Base-by-base conservation (phyloP, 2,113 vertebrate species). In the Pterophyllum scalare region DNA sequence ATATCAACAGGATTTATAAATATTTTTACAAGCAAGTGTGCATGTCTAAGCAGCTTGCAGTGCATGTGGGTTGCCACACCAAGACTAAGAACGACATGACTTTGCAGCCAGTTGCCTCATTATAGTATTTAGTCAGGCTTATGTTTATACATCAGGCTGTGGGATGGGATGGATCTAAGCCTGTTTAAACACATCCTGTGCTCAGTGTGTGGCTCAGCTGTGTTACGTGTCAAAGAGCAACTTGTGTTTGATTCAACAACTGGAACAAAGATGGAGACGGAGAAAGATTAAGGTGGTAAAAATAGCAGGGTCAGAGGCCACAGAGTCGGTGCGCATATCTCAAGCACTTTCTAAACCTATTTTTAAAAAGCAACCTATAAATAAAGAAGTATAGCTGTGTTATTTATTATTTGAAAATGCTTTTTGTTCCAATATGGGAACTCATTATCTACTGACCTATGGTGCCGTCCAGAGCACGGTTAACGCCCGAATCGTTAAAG, bases 31-130 rank as follows among this genome's bases (percentile, higher is more conserved):
- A 65, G 75, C 43, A 72, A 64, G 76, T 87, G 7, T 76, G 74
- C 33, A 64, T 62, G 58, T n/a, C 43, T 74, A 60, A 60, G 38
- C 31, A 19, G 31, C 54, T 12, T 38, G 75, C 56, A 75, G 74
- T 72, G 40, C 20, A 67, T 74, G 59, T 75, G 64, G 56, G 61
- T 56, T 24, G 46, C 22, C 43, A 28, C 65, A 72, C 17, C 20
- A 24, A 28, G 31, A 65, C 6, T 10, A 3, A 79, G 14, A 20
- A 54, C 35, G 6, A 85, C 74, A 83, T 83, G 87, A 77, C 80
- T 90, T 80, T 90, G 84, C 90, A 88, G 90, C 88, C 56, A 59
- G 20, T 83, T 79, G 24, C 58, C 67, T 92, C 87, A 89, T 86
- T 89, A 83, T 60, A 60, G 77, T 77, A 72, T 85, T 88, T 72